Evolutionary conservation across 2,113 vertebrate genomes (phyloP).

Genomic region (Scytalopus superciliaris): DNA sequence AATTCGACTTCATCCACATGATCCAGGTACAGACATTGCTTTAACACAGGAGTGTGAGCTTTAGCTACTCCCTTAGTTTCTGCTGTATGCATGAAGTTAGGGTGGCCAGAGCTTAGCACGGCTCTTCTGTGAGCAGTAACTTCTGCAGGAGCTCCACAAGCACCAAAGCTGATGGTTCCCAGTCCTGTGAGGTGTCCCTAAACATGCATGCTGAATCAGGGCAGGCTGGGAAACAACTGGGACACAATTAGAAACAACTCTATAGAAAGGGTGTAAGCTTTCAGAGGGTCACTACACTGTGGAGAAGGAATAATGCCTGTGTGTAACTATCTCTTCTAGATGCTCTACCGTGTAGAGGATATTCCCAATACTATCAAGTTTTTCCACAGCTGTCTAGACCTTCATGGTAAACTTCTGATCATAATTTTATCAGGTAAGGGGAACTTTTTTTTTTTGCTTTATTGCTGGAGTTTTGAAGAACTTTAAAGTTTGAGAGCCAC

Average conservation of each 20-base stretch:
- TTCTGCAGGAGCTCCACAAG: background rate
- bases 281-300: background rate
- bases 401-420: constrained; percentile 77
- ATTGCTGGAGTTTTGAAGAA: background rate
- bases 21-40: constrained; percentile 54
- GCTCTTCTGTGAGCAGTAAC: background rate
- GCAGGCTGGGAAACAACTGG: background rate
- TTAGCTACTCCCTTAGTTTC: background rate
- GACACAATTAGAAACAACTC: background rate
- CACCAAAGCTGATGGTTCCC: background rate
- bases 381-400: constrained; percentile 74
- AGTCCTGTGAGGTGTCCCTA: background rate
- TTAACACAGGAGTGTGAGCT: background rate
- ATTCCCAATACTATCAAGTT: constrained; percentile 71
- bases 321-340: constrained; percentile 51
- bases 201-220: background rate
- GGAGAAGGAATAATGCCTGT: background rate
- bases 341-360: constrained; percentile 77
- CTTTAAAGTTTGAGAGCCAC: background rate
- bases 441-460: background rate
- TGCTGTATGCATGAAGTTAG: background rate
- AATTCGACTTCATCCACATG: constrained; percentile 70
- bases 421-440: constrained; percentile 72
- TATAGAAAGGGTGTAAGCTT: background rate
- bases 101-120: background rate